Percentiles rank a stretch among this genome's conserved stretches.
Evolutionary conservation across 2,888 invertebrate genomes (phyloP).

Genomic region (Stenodema calcarata): DNA sequence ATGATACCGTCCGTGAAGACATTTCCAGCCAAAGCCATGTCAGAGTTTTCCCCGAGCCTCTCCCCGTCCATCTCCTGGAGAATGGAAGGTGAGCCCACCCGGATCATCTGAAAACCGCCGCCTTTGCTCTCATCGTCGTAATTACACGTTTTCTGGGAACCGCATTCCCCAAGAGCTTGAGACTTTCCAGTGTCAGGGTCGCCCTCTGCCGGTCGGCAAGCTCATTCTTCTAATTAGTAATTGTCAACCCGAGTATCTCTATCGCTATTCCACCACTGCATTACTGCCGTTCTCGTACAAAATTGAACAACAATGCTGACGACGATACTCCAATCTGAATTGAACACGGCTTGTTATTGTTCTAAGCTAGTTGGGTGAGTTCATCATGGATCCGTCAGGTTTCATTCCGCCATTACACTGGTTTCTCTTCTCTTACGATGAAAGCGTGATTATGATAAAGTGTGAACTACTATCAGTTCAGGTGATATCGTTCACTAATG

Average conservation of each 20-base stretch:
- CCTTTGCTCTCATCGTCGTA: background rate
- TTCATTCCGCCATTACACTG: too few species aligned
- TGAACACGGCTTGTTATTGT: background rate
- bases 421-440: too few species aligned
- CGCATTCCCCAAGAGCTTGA: background rate
- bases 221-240: background rate
- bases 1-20: too few species aligned
- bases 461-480: too few species aligned
- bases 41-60: background rate
- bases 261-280: background rate
- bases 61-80: background rate
- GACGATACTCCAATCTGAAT: background rate
- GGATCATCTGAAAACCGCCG: background rate
- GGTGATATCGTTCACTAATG: too few species aligned
- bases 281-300: background rate
- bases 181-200: conserved; percentile 2
- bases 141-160: background rate
- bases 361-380: too few species aligned
- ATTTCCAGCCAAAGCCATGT: too few species aligned
- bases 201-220: background rate
- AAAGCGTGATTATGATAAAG: too few species aligned
- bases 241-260: background rate
- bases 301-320: background rate
- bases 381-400: too few species aligned
- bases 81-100: background rate